phyloP scores from a whole-genome alignment of 2,888 invertebrate species.

The Phaonia tiefii region DNA sequence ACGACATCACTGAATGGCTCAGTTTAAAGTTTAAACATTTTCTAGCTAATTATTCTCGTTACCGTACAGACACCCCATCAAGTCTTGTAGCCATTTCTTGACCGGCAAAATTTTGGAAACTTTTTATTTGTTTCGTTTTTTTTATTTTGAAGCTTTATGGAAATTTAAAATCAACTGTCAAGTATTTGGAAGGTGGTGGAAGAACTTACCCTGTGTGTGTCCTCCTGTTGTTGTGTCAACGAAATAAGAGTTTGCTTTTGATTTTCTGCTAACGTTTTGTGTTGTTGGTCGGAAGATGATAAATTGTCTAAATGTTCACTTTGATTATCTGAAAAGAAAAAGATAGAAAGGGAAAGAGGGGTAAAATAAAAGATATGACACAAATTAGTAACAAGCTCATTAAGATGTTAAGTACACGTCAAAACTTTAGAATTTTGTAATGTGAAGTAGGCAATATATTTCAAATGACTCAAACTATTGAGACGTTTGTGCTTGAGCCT shows the following conservation, averaged over 20 bases:
- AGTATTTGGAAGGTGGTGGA: neutral
- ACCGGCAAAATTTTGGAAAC: neutral
- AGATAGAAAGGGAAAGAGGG: neutral
- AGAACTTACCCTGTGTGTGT: constrained; percentile 40
- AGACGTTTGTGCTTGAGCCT: no score
- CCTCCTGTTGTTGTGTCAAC: neutral
- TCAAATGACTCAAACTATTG: no score
- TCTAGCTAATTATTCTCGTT: constrained; percentile 21
- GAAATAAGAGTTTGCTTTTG: constrained; percentile 19
- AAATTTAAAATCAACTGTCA: neutral
- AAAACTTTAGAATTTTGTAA: neutral
- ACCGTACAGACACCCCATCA: neutral
- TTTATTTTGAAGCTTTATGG: constrained; percentile 22
- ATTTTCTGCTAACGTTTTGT: constrained; percentile 23
- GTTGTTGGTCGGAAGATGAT: constrained; percentile 41
- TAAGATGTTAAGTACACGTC: constrained; percentile 9
- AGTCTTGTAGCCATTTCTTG: neutral
- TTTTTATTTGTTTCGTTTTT: no score
- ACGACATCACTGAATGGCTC: neutral
- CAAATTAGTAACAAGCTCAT: constrained; percentile 15
- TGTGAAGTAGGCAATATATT: no score
- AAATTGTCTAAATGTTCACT: constrained; percentile 33
- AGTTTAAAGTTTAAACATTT: constrained; percentile 25
- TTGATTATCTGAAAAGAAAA: constrained; percentile 45
- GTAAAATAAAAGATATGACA: neutral